A percentile compares a stretch with the other conserved stretches of the same genome.
phyloP scores from a whole-genome alignment of 2,888 invertebrate genomes.

The Tyria jacobaeae region DNA sequence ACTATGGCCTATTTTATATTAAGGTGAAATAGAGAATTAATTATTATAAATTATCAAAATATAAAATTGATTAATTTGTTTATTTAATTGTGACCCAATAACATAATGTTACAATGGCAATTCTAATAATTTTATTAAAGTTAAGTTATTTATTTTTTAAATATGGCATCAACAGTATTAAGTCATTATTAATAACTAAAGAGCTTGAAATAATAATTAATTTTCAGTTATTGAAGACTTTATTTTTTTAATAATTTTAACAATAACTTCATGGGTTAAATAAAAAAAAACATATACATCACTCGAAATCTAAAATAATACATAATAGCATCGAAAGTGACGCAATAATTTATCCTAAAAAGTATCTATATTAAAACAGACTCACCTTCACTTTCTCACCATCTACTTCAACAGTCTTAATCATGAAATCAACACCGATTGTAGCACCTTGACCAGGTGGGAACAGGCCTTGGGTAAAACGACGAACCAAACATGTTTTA shows the following conservation, averaged over 20 bases:
- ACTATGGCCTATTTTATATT: background rate
- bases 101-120: no score
- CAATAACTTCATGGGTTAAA: background rate
- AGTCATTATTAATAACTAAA: background rate
- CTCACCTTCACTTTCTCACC: conserved; percentile 97
- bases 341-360: conserved; percentile 60
- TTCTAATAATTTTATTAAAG: no score
- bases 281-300: conserved; percentile 4
- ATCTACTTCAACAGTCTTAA: conserved; percentile 99
- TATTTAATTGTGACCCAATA: background rate
- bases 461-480: conserved; percentile 99
- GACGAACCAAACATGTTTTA: conserved; percentile 98
- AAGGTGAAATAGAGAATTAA: background rate
- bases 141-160: background rate
- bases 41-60: background rate
- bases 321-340: conserved; percentile 45
- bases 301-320: conserved; percentile 20
- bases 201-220: background rate
- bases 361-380: conserved; percentile 35
- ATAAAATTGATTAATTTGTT: no score
- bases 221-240: background rate
- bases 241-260: background rate
- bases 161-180: background rate
- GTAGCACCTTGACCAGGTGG: conserved; percentile 99
- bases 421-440: conserved; percentile 99